A percentile compares a stretch with the other conserved stretches of the same genome.
These are phyloP conservation scores for Andrena haemorrhoa DNA, from an alignment of 2,888 invertebrate genomes.

Conservation along the genomic window DNA sequence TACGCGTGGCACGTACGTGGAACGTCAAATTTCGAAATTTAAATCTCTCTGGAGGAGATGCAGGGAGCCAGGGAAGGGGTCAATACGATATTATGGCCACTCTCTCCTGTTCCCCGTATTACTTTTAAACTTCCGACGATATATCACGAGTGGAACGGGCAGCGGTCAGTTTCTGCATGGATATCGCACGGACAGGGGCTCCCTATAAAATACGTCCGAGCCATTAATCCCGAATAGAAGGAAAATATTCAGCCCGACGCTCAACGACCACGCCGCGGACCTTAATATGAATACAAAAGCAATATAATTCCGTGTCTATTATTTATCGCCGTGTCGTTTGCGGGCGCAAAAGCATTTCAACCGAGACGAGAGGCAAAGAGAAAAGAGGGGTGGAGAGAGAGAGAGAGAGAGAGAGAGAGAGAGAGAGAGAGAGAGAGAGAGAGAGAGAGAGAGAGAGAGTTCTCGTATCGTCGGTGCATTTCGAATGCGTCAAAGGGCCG, in stretches of 20 bases:
- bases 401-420: background rate
- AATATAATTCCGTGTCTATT: conserved; percentile 80
- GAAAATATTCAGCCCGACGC: conserved; percentile 80
- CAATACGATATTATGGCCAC: conserved; percentile 50
- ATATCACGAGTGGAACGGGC: conserved; percentile 79
- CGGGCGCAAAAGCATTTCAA: conserved; percentile 65
- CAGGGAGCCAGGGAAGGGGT: conserved; percentile 14
- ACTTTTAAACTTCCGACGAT: conserved; percentile 83
- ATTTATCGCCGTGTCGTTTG: conserved; percentile 79
- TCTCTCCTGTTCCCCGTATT: conserved; percentile 70
- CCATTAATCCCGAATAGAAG: conserved; percentile 85
- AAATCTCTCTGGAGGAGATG: conserved; percentile 77
- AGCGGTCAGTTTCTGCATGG: conserved; percentile 82
- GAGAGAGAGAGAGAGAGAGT: background rate
- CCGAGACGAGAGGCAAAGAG: conserved; percentile 34
- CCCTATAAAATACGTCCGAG: conserved; percentile 84
- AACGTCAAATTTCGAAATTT: conserved; percentile 77
- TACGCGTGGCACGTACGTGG: conserved; percentile 57
- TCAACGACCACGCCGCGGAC: conserved; percentile 73
- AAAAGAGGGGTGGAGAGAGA: conserved; percentile 30
- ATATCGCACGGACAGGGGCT: conserved; percentile 70
- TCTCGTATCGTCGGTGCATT: conserved; percentile 54
- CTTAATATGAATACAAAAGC: conserved; percentile 85
- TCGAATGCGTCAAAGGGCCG: conserved; percentile 75
- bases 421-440: conserved; percentile 38